Evolutionary conservation across 2,113 vertebrate species (phyloP).

Genomic region (Siniperca chuatsi): DNA sequence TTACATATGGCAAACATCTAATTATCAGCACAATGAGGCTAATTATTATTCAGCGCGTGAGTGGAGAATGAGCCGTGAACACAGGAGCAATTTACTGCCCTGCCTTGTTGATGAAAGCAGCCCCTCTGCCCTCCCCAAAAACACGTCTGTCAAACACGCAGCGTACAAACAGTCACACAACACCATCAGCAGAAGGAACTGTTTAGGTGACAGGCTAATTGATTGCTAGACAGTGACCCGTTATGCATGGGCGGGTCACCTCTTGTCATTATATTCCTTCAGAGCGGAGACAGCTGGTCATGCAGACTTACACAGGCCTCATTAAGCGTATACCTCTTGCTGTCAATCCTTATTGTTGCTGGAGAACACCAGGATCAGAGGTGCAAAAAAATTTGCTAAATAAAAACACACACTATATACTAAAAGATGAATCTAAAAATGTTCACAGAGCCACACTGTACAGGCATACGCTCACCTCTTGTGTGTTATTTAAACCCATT

Average conservation of each 20-base stretch:
- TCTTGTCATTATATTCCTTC: conserved; percentile 20
- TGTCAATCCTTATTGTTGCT: conserved; percentile 25
- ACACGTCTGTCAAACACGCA: conserved; percentile 14
- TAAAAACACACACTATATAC: conserved; percentile 1
- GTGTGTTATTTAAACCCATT: no score
- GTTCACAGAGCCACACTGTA: no score
- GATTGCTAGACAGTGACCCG: conserved; percentile 23
- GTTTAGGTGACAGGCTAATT: conserved; percentile 53
- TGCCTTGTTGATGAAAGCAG: conserved; percentile 24
- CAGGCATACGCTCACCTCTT: no score
- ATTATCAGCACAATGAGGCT: conserved; percentile 57
- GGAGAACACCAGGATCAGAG: conserved; percentile 24
- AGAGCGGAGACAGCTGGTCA: conserved; percentile 30
- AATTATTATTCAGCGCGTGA: conserved; percentile 57
- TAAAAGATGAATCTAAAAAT: no score
- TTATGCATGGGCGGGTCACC: conserved; percentile 7
- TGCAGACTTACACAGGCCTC: conserved; percentile 14
- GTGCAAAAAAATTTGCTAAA: conserved; percentile 42
- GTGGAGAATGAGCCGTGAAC: conserved; percentile 31
- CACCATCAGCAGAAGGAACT: conserved; percentile 32
- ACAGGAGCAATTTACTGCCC: conserved; percentile 2
- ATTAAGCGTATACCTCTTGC: conserved; percentile 46
- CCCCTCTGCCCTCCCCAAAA: not conserved
- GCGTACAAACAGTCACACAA: not conserved
- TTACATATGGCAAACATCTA: conserved; percentile 65